Percentiles rank a stretch among this genome's conserved stretches.
phyloP scores from a whole-genome alignment of 2,888 invertebrate species.

The Leptopilina syphax region DNA sequence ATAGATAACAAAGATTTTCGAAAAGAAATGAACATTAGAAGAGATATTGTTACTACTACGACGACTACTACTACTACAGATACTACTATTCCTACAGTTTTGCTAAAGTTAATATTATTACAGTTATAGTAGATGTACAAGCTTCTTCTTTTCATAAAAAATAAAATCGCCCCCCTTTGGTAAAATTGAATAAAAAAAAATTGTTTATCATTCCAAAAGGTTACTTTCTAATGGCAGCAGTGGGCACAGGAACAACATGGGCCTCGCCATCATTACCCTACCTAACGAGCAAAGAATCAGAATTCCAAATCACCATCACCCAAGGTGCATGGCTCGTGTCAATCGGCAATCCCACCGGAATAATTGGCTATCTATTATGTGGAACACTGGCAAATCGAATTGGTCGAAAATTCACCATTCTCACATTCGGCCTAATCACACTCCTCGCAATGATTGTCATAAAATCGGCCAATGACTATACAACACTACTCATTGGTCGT shows the following conservation, averaged over 20 bases:
- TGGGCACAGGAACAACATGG: slow-evolving; percentile 68
- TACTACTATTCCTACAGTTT: too few relatives aligned
- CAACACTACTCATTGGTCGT: slow-evolving; percentile 73
- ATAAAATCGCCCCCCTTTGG: too few relatives aligned
- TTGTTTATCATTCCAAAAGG: slow-evolving; percentile 50
- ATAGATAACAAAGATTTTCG: too few relatives aligned
- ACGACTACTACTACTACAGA: too few relatives aligned
- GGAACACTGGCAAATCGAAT: slow-evolving; percentile 64
- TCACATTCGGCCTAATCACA: slow-evolving; percentile 65
- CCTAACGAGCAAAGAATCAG: slow-evolving; percentile 60
- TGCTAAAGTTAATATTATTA: too few relatives aligned
- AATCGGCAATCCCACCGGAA: slow-evolving; percentile 65
- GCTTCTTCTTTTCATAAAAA: too few relatives aligned
- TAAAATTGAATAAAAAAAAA: too few relatives aligned
- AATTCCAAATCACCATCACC: slow-evolving; percentile 62
- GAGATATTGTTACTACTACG: too few relatives aligned
- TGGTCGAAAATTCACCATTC: slow-evolving; percentile 67
- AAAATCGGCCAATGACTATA: slow-evolving; percentile 61
- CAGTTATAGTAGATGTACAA: too few relatives aligned
- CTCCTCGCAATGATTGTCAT: slow-evolving; percentile 68
- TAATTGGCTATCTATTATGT: slow-evolving; percentile 64
- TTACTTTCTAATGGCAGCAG: slow-evolving; percentile 66
- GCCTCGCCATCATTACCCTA: slow-evolving; percentile 69
- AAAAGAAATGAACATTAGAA: too few relatives aligned
- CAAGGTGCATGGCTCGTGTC: slow-evolving; percentile 70